Percentiles rank a stretch among this genome's conserved stretches.
Evolutionary conservation across 2,797 vertebrate genomes (phyloP).

Genomic region (Channa striata): DNA sequence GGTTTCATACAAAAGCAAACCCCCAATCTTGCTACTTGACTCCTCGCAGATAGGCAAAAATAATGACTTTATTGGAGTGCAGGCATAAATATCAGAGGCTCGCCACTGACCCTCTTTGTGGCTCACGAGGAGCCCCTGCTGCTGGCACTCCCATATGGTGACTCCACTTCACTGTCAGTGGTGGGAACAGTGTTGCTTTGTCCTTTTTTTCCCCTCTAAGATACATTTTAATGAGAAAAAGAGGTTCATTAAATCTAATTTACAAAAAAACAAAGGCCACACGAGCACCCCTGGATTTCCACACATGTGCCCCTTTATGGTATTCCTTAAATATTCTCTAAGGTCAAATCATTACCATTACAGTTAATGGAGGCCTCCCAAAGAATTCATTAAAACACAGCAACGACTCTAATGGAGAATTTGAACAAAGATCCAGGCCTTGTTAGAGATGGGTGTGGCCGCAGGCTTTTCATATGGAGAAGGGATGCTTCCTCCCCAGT

Average conservation of each 20-base stretch:
- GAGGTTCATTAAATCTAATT: slow-evolving; percentile 59
- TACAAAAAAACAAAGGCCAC: slow-evolving; percentile 63
- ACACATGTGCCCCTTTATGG: slow-evolving; percentile 37
- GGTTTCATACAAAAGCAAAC: slow-evolving; percentile 36
- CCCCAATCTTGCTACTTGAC: slow-evolving; percentile 31
- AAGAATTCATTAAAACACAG: slow-evolving; percentile 75
- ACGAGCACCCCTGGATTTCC: slow-evolving; percentile 44
- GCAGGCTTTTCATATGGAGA: slow-evolving; percentile 78
- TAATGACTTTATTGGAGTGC: slow-evolving; percentile 55
- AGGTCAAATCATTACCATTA: slow-evolving; percentile 66
- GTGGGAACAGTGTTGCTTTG: slow-evolving; percentile 15
- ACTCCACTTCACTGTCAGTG: slow-evolving; percentile 30
- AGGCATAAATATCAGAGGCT: slow-evolving; percentile 50
- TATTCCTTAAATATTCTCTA: slow-evolving; percentile 52
- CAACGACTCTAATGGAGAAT: slow-evolving; percentile 71
- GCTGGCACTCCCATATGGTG: slow-evolving; percentile 38
- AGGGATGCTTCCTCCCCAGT: slow-evolving; percentile 46
- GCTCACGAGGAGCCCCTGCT: slow-evolving; percentile 55
- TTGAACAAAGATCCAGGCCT: slow-evolving; percentile 75
- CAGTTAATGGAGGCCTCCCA: slow-evolving; percentile 69
- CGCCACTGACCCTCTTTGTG: slow-evolving; percentile 41
- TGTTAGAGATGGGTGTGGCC: slow-evolving; percentile 77
- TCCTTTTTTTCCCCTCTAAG: slow-evolving; percentile 49
- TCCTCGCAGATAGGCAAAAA: slow-evolving; percentile 46
- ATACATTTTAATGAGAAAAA: slow-evolving; percentile 61